Percentiles rank a stretch among this genome's conserved stretches.
These are phyloP conservation scores for Operophtera brumata DNA, from an alignment of 2,888 invertebrate species.

Conservation along the genomic window DNA sequence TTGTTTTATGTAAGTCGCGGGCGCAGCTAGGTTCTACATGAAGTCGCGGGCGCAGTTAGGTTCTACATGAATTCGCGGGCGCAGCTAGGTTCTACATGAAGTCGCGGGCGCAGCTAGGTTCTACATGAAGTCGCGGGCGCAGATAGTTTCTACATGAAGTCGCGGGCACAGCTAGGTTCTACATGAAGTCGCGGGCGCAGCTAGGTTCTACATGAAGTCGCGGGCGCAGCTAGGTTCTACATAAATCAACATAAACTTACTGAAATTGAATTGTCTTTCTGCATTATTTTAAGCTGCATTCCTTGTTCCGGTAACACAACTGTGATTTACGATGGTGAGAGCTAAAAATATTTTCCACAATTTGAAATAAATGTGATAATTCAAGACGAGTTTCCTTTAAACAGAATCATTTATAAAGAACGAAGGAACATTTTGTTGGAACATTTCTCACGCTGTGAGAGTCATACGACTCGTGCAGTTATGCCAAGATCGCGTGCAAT, in stretches of 20 bases:
- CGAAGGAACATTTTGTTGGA: not conserved
- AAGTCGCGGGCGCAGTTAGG: too few species aligned
- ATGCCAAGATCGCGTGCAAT: not conserved
- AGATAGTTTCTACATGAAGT: too few species aligned
- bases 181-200: too few species aligned
- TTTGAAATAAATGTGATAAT: slow-evolving; percentile 38
- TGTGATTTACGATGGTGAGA: slow-evolving; percentile 27
- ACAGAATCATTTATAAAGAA: not conserved
- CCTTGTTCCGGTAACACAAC: slow-evolving; percentile 7
- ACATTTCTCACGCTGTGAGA: slow-evolving; percentile 15
- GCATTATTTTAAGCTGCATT: slow-evolving; percentile 11
- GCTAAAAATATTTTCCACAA: slow-evolving; percentile 34
- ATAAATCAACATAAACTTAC: slow-evolving; percentile 13
- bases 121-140: too few species aligned
- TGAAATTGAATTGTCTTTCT: slow-evolving; percentile 9
- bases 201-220: too few species aligned
- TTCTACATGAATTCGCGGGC: too few species aligned
- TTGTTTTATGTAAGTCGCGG: too few species aligned
- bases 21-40: too few species aligned
- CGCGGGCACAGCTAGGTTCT: too few species aligned
- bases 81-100: too few species aligned
- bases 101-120: too few species aligned
- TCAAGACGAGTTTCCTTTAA: slow-evolving; percentile 31
- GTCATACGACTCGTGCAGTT: not conserved
- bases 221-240: too few species aligned